These are phyloP conservation scores for Choloepus didactylus DNA, from an alignment of 2,797 vertebrate species.

Conservation along the genomic window DNA sequence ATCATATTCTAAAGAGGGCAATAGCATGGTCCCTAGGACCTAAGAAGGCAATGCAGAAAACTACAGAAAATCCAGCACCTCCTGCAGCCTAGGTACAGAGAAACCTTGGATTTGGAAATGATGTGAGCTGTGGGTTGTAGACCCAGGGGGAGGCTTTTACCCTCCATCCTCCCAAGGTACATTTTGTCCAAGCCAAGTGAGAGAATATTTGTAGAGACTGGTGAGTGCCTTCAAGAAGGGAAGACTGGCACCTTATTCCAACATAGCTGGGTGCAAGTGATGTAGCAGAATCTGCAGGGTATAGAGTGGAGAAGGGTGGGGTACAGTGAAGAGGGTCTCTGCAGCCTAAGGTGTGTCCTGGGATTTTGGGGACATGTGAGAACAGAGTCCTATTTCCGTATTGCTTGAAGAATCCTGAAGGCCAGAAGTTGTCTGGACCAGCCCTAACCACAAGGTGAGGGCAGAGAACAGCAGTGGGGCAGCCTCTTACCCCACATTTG, in stretches of 20 bases:
- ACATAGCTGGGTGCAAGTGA: neutral
- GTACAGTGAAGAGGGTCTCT: neutral
- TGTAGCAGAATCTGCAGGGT: neutral
- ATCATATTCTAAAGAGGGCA: neutral
- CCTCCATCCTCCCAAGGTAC: neutral
- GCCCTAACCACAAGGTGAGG: neutral
- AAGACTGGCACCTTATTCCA: neutral
- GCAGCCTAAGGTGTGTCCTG: neutral
- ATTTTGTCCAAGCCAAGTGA: neutral
- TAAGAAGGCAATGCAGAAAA: neutral
- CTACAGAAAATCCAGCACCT: neutral
- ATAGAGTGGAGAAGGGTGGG: neutral
- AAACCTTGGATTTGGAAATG: neutral
- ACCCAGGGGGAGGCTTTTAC: neutral
- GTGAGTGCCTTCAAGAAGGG: neutral
- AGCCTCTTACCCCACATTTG: neutral
- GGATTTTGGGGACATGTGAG: neutral
- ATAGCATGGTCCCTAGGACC: neutral
- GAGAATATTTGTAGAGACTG: neutral
- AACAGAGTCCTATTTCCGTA: neutral
- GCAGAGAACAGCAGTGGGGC: neutral
- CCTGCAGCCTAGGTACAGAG: neutral
- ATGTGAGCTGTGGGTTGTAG: neutral
- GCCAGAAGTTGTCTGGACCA: neutral
- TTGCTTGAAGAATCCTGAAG: neutral